phyloP scores from a whole-genome alignment of 2,888 invertebrate genomes.

The Orgyia antiqua region DNA sequence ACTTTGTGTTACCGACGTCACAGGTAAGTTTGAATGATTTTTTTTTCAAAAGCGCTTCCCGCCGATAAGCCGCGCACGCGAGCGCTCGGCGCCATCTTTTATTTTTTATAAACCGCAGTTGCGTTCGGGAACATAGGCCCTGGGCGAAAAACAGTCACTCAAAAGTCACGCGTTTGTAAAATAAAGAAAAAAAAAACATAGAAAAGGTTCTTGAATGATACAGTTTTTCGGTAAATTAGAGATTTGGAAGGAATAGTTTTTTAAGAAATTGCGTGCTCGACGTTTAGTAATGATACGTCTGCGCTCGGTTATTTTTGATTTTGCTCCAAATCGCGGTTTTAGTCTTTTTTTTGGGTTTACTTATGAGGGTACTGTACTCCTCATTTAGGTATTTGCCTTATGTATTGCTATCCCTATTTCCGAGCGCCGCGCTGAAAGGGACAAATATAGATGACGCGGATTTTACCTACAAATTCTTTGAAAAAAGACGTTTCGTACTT shows the following conservation, averaged over 20 bases:
- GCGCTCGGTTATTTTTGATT: constrained; percentile 30
- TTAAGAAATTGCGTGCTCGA: constrained; percentile 70
- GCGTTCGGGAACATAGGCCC: constrained; percentile 58
- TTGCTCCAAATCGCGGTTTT: constrained; percentile 24
- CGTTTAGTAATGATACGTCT: constrained; percentile 60
- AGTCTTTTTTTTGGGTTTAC: constrained; percentile 19
- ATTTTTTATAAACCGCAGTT: constrained; percentile 52
- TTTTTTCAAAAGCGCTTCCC: constrained; percentile 54
- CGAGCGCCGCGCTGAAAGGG: too few relatives aligned
- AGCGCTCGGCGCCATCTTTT: constrained; percentile 56
- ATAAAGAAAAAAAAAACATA: constrained; percentile 39
- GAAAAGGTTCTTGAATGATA: constrained; percentile 69
- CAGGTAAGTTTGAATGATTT: constrained; percentile 57
- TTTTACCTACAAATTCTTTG: too few relatives aligned
- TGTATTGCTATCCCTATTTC: too few relatives aligned
- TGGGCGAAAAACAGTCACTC: constrained; percentile 70
- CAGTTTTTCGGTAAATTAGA: constrained; percentile 74
- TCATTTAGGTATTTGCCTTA: too few relatives aligned
- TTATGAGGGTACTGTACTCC: constrained; percentile 16
- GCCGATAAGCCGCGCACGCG: constrained; percentile 60
- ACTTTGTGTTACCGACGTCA: constrained; percentile 54
- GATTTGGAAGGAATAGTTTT: constrained; percentile 52
- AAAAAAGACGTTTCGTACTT: too few relatives aligned
- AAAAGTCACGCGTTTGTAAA: constrained; percentile 68
- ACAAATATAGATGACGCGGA: too few relatives aligned